Evolutionary conservation across 2,797 vertebrate genomes (phyloP), one percentile per base, ranked within the genome.

Genomic region (Tapirus indicus): DNA sequence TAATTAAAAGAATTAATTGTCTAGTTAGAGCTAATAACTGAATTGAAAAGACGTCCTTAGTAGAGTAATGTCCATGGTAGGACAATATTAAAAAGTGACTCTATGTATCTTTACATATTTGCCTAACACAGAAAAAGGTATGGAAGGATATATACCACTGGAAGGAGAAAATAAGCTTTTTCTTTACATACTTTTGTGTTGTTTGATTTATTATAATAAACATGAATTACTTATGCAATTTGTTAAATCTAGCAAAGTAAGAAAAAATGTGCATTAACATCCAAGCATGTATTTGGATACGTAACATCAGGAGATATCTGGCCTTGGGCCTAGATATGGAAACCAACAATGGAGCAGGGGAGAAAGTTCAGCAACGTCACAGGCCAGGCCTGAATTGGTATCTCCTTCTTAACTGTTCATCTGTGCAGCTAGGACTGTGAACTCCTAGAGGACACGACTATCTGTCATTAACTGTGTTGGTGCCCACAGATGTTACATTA

Each of bases 1-100:
- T 92, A 88, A 68, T 94, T 77, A 80, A 97, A 91, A 75, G 23
- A 83, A 41, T 87, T 85, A 66, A 88, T 95, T 71, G 25, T 83
- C 79, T 84, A 41, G 10, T 62, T 82, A 88, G 60, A 83, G 77
- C 41, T 88, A 77, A 69, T 89, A 95, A 91, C 11, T 54, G 35
- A 92, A 89, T 74, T 68, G 20, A 80, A 80, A 47, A n/a, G 25
- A 56, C 91, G 17, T 77, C 74, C 44, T 93, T 93, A 38, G 52
- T 68, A 95, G 83, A 87, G n/a, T 86, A 90, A 93, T 35, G 10
- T 29, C 78, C 95, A 83, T 5, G 32, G 21, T 78, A 95, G 58
- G 38, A 93, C 9, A 79, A 60, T 80, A 54, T 62, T 83, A 47
- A 66, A 78, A 95, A 77, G 12, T 72, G n/a, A 62, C 6, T 6